Evolutionary conservation across 2,113 vertebrate genomes (phyloP), one percentile per base, ranked within the genome.

Genomic region (Craseonycteris thonglongyai): DNA sequence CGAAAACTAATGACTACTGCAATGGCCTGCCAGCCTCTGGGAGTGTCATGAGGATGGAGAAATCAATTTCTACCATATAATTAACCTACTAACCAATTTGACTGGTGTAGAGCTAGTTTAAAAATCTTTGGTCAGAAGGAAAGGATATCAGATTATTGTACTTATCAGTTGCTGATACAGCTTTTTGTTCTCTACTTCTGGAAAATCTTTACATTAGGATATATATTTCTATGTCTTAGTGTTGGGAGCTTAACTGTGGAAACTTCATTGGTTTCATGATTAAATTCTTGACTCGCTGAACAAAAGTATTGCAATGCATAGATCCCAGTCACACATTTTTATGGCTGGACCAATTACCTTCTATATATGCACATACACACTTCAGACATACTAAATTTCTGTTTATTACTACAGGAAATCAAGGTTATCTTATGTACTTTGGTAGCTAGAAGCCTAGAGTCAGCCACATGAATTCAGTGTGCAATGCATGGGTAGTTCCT

Each of bases 1-100:
- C 98, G 28, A 99, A 99, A 95, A 99, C 98, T 22, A 98, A 96
- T 47, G 98, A 98, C 94, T 98, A 94, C 26, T 97, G 94, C 72
- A 97, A 95, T 81, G 97, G 96, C 9, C 59, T 97, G 72, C 76
- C 98, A 76, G 93, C 96, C 65, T 86, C 95, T 91, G 94, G 66
- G 30, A 78, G 96, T 86, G 84, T 96, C 38, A 68, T 35, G 51
- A 91, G 69, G 84, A 87, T 72, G 94, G 96, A 91, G 71, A 30
- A 72, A 78, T 30, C 80, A 47, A 35, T 86, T 91, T 94, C 88
- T 96, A 72, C 78, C 81, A 93, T 54, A 47, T 81, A 95, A 90
- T 65, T 49, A 75, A 85, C 47, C 19, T 95, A 90, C 61, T 49
- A 75, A 85, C 47, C 19, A 72, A 59, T 87, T 80, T 72, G 49